phyloP scores from a whole-genome alignment of 2,113 vertebrate species.

The Hippocampus guttulatus region DNA sequence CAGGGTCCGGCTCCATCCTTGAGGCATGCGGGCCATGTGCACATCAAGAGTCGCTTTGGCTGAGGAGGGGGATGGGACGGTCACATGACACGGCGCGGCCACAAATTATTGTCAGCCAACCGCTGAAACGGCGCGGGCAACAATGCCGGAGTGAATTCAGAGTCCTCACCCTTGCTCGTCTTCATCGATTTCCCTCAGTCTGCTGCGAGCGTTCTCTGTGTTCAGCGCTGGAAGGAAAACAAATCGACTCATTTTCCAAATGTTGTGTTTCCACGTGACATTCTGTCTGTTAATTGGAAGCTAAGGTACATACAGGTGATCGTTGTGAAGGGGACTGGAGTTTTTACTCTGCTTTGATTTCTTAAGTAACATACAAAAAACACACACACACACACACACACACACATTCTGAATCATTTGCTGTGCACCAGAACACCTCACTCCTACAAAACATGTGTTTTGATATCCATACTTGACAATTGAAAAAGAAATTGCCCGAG shows the following conservation, averaged over 20 bases:
- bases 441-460: not conserved
- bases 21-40: slow-evolving; percentile 63
- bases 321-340: slow-evolving; percentile 1
- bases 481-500: too few species aligned
- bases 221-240: not conserved
- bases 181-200: slow-evolving; percentile 74
- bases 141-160: too few species aligned
- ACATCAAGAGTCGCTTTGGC: slow-evolving; percentile 75
- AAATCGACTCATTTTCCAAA: not conserved
- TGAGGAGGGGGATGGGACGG: slow-evolving; percentile 30
- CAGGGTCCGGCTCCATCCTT: slow-evolving; percentile 66
- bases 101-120: too few species aligned
- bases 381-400: not conserved
- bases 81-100: not conserved
- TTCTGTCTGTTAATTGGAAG: not conserved
- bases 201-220: not conserved
- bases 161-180: slow-evolving; percentile 74
- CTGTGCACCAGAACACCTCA: not conserved
- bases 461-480: not conserved
- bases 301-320: slow-evolving; percentile 3
- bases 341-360: slow-evolving; percentile 8
- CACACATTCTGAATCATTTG: not conserved
- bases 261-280: not conserved
- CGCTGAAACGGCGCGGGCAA: too few species aligned
- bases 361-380: slow-evolving; percentile 6